Evolutionary conservation across 2,797 vertebrate species (phyloP).

Genomic region (Muraenolepis orangiensis): DNA sequence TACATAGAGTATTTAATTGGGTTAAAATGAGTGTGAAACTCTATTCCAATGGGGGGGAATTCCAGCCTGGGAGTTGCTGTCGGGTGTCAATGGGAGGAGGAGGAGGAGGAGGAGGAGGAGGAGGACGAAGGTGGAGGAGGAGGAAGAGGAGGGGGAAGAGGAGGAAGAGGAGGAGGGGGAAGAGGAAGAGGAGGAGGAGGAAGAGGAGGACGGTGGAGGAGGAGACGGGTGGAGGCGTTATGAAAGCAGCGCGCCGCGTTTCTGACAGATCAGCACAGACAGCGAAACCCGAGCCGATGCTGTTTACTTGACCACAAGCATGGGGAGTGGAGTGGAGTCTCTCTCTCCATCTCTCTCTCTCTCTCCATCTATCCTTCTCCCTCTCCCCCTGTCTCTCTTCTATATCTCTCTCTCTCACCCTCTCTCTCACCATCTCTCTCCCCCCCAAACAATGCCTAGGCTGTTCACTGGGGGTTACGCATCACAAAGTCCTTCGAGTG

Average conservation of each 20-base stretch:
- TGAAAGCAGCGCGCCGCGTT: conserved; percentile 58
- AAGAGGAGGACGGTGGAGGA: neutral
- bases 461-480: conserved; percentile 23
- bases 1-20: conserved; percentile 62
- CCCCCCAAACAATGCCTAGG: neutral
- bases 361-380: too few relatives aligned
- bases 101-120: conserved; percentile 15
- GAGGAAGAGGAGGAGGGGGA: conserved; percentile 17
- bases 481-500: conserved; percentile 44
- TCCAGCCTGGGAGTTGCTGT: conserved; percentile 51
- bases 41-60: conserved; percentile 46
- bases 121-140: conserved; percentile 20
- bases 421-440: conserved; percentile 11
- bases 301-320: conserved; percentile 70
- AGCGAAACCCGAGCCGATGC: conserved; percentile 62
- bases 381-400: too few relatives aligned
- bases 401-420: conserved; percentile 20
- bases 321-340: conserved; percentile 47
- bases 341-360: too few relatives aligned
- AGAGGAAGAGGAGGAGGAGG: conserved; percentile 15
- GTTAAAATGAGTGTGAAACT: conserved; percentile 59
- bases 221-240: conserved; percentile 8
- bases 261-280: conserved; percentile 70
- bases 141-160: conserved; percentile 16
- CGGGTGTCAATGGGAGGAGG: conserved; percentile 13